Percentiles rank a stretch among this genome's conserved stretches.
These are phyloP conservation scores for Steatocranus sp. DNA, from an alignment of 2,797 vertebrate species.

Conservation along the genomic window DNA sequence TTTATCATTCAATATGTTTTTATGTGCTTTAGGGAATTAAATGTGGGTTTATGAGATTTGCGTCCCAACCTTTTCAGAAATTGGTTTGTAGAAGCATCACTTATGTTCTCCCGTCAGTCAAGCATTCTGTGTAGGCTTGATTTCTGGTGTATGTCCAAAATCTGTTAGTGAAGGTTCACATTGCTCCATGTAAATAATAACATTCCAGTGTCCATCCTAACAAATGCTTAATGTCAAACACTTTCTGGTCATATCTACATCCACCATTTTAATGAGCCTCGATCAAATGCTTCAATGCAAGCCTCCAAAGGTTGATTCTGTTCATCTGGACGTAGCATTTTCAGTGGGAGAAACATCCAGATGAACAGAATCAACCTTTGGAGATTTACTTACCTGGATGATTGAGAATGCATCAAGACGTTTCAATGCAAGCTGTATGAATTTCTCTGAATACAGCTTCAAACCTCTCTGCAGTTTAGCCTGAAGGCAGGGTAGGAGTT, in stretches of 20 bases:
- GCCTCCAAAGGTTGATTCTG: background rate
- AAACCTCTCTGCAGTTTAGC: background rate
- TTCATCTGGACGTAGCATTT: background rate
- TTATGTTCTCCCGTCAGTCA: background rate
- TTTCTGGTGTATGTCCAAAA: background rate
- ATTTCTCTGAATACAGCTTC: background rate
- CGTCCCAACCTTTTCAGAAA: background rate
- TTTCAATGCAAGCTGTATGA: background rate
- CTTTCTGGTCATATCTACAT: background rate
- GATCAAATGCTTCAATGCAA: background rate
- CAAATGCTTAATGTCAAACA: background rate
- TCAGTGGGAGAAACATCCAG: background rate
- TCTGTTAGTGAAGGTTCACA: background rate
- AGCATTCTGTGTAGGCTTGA: background rate
- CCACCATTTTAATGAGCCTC: background rate
- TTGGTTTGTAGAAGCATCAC: background rate
- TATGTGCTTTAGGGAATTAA: background rate
- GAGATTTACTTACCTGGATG: background rate
- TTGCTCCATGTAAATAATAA: background rate
- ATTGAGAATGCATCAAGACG: background rate
- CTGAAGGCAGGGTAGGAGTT: background rate
- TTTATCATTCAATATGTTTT: background rate
- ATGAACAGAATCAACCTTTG: background rate
- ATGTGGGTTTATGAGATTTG: background rate
- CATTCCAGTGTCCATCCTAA: background rate